Base-by-base conservation (phyloP, 1,140 invertebrate species). In the Drosophila ohnishii region DNA sequence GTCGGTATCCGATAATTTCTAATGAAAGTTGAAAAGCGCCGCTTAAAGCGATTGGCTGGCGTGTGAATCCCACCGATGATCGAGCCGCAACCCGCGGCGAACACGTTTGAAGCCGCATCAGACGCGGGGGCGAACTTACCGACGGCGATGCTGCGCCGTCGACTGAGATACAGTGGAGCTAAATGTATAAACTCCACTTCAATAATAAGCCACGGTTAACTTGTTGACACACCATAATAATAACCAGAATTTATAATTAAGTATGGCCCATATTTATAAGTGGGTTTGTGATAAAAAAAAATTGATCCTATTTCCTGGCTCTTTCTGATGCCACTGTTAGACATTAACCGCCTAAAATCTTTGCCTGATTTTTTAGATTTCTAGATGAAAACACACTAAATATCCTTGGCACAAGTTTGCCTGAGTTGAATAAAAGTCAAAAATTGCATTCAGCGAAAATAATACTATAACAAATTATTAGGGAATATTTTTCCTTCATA, bases 11-110 rank as follows among this genome's bases (percentile, higher is more conserved):
- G 66, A 71, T 71, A 82, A 83, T 86, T 86, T 86, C 82, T 87
- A 86, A 86, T 87, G 83, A 86, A 86, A 86, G 82, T 86, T 87
- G 78, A 87, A 82, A 87, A 82, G 75, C 66, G 75, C 79, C 75
- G 71, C 70, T 79, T 47, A 13, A 47, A 64, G 66, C 60, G 78
- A 86, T 86, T 86, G 83, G 82, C 75, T 87, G 75, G 64, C 55
- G 57, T 45, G 53, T 63, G 65, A 75, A 66, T 65, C 53, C 59
- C 72, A 75, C 39, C 10, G 34, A 32, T 30, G 35, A 34, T 64
- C 37, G 37, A 55, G 30, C 34, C 66, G 58, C 57, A 50, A 60
- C 55, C 28, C 11, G 56, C 48, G 48, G 65, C 75, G 48, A 83
- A 62, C 81, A 77, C 64, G 81, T 84, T 84, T 53, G 81, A 80